These are phyloP conservation scores for Perca fluviatilis DNA, from an alignment of 2,113 vertebrate genomes.

Conservation along the genomic window DNA sequence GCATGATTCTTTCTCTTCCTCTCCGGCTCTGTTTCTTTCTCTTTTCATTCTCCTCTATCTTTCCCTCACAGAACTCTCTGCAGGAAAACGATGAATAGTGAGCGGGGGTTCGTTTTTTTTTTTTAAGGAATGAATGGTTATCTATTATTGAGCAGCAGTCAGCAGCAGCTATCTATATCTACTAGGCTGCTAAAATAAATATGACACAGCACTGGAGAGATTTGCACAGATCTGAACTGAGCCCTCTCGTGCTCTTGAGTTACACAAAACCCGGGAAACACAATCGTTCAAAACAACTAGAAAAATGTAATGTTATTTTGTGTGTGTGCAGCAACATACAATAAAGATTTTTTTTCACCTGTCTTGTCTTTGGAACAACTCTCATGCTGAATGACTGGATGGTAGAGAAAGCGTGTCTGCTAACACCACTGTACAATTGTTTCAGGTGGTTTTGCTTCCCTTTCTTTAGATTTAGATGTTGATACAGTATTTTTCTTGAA, in stretches of 20 bases:
- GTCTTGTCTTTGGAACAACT: not conserved
- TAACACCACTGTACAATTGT: not conserved
- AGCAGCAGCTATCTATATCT: constrained; percentile 69
- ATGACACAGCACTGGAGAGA: constrained; percentile 68
- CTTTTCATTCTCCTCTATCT: constrained; percentile 51
- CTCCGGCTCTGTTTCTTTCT: constrained; percentile 21
- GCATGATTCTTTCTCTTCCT: constrained; percentile 6
- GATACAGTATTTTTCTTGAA: not conserved
- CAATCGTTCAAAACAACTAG: constrained; percentile 27
- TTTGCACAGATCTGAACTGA: constrained; percentile 59
- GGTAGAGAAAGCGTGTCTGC: not conserved
- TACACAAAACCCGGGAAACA: constrained; percentile 15
- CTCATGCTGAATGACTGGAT: not conserved
- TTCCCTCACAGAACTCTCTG: constrained; percentile 54
- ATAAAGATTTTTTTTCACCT: not conserved
- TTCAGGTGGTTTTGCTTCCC: not conserved
- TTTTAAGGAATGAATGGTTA: constrained; percentile 53
- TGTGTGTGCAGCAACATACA: constrained; percentile 17
- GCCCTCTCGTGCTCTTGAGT: constrained; percentile 37
- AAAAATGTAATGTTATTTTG: constrained; percentile 14
- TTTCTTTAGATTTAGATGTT: not conserved
- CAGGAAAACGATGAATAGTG: constrained; percentile 52
- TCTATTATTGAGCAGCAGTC: constrained; percentile 79
- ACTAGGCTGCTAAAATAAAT: constrained; percentile 74
- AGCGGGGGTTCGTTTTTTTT: not conserved